Conservation (phyloP, 2,797 vertebrate species). For the Natrix natrix region DNA sequence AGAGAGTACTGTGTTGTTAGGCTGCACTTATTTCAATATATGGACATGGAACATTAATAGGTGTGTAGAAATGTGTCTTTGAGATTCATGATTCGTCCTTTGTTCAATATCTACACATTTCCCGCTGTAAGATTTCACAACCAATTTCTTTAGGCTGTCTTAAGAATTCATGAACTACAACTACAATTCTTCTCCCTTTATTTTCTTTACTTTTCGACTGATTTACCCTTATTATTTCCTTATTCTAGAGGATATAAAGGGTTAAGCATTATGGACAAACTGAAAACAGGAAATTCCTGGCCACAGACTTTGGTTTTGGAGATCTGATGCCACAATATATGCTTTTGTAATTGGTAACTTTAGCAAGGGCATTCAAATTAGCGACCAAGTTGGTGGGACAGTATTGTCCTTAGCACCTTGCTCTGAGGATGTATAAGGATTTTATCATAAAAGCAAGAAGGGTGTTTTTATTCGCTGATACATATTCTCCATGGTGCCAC, state of each 20-base stretch:
- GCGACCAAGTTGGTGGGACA: neutral
- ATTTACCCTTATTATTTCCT: neutral
- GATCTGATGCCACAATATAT: neutral
- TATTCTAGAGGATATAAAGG: neutral
- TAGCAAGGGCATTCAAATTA: neutral
- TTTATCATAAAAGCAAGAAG: neutral
- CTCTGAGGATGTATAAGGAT: neutral
- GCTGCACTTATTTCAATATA: neutral
- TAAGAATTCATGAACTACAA: neutral
- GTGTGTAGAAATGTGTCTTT: neutral
- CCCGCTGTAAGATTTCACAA: neutral
- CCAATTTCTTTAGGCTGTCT: neutral
- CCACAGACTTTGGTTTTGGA: neutral
- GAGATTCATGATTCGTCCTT: neutral
- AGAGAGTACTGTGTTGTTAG: neutral
- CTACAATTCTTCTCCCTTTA: neutral
- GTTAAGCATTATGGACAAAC: neutral
- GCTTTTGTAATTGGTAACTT: neutral
- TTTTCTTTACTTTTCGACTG: neutral
- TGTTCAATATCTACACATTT: neutral
- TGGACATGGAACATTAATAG: neutral
- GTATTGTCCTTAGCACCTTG: neutral
- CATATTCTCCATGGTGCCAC: neutral
- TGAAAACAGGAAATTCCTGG: neutral
- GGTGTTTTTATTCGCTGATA: neutral